Percentiles rank a stretch among this genome's conserved stretches.
phyloP scores from a whole-genome alignment of 1,140 invertebrate genomes.

The Geopemphigus sp. region DNA sequence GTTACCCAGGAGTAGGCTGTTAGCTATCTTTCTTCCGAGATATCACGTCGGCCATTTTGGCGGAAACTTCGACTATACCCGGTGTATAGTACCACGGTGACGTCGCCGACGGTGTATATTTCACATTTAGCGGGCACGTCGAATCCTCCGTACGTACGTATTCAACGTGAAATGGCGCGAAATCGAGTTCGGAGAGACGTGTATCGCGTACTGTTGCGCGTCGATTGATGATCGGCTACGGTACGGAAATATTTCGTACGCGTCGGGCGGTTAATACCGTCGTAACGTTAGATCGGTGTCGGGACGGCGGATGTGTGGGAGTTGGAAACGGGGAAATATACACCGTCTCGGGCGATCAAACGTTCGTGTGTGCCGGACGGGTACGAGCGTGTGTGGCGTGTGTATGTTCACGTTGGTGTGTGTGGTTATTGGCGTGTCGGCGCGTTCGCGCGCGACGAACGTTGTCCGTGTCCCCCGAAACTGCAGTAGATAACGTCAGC shows the following conservation, averaged over 20 bases:
- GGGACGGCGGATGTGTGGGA: no score
- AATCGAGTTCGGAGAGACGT: neutral
- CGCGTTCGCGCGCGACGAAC: neutral
- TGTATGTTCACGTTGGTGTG: neutral
- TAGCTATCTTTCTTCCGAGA: constrained; percentile 40
- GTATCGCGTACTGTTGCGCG: no score
- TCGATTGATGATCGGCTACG: no score
- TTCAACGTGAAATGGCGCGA: neutral
- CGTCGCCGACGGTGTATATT: no score
- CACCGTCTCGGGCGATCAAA: no score
- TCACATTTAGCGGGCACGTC: no score
- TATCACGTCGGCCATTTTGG: constrained; percentile 35
- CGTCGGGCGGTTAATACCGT: no score
- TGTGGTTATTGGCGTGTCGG: neutral
- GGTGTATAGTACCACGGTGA: no score
- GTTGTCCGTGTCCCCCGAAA: neutral
- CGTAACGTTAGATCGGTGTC: no score
- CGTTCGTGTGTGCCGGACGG: neutral
- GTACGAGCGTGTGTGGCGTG: neutral
- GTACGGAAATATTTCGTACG: no score
- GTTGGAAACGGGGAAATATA: no score
- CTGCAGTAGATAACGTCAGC: constrained; percentile 42
- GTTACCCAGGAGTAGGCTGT: constrained; percentile 48
- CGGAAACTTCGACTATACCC: neutral
- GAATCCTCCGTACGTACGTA: no score